These are phyloP conservation scores for Pica pica DNA, from an alignment of 2,113 vertebrate species.

Conservation along the genomic window DNA sequence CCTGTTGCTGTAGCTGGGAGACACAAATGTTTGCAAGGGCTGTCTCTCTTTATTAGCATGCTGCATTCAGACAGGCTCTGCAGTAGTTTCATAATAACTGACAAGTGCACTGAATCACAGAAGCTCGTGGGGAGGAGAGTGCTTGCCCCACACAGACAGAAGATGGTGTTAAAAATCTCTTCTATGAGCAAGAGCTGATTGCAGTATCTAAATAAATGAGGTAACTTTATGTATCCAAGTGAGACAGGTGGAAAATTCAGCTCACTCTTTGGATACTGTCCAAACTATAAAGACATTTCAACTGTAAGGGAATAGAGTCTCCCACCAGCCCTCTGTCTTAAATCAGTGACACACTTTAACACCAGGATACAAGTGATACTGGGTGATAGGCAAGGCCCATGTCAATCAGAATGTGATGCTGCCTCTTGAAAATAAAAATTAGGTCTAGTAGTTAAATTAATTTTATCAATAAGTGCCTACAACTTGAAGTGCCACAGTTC, in stretches of 20 bases:
- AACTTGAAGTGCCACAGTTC: neutral
- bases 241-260: conserved; percentile 41
- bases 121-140: neutral
- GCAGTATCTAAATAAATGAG: conserved; percentile 47
- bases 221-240: conserved; percentile 24
- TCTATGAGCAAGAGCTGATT: neutral
- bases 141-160: neutral
- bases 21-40: neutral
- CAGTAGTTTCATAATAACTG: neutral
- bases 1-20: neutral
- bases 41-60: accelerated
- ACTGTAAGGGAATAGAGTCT: neutral
- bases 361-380: neutral
- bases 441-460: neutral
- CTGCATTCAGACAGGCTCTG: neutral
- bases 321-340: neutral
- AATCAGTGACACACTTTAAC: neutral
- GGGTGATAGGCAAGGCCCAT: neutral
- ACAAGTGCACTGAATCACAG: neutral
- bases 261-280: conserved; percentile 1
- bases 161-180: conserved; percentile 6
- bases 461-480: neutral
- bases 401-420: neutral
- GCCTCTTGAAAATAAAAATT: neutral
- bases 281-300: neutral